These are phyloP conservation scores for Philhelius pedissequus DNA, from an alignment of 2,888 invertebrate genomes.

Conservation along the genomic window DNA sequence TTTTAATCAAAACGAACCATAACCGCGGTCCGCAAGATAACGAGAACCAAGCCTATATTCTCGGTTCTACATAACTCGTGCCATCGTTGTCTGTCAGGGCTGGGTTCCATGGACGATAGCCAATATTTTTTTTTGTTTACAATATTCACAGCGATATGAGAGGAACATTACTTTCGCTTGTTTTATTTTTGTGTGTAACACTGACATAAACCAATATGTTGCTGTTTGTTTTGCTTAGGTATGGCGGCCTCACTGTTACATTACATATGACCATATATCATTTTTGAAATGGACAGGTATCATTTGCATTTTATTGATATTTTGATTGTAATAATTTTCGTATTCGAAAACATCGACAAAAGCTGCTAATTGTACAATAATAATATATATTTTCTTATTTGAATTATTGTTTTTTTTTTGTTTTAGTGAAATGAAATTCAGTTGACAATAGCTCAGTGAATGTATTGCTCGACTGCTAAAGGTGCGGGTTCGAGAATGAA, in stretches of 20 bases:
- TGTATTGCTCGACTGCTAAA: no score
- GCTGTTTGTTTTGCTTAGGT: background rate
- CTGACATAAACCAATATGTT: conserved; percentile 9
- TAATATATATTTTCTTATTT: no score
- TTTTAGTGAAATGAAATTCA: no score
- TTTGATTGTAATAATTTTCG: conserved; percentile 30
- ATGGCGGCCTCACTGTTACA: conserved; percentile 28
- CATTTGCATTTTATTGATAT: conserved; percentile 19
- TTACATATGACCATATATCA: background rate
- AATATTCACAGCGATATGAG: background rate
- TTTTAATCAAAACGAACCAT: conserved; percentile 16
- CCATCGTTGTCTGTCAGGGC: background rate
- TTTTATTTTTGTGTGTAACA: conserved; percentile 5
- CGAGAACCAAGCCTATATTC: background rate
- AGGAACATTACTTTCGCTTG: background rate
- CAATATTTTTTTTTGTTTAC: conserved; percentile 12
- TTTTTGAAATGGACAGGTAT: background rate
- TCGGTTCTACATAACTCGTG: background rate
- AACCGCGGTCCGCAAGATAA: conserved; percentile 23
- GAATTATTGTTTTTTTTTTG: no score
- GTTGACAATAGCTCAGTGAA: no score
- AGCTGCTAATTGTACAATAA: no score
- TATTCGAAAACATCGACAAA: conserved; percentile 13
- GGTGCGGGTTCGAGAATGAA: no score
- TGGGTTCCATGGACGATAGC: conserved; percentile 34